phyloP scores from a whole-genome alignment of 2,888 invertebrate genomes.

The Choreutis nemorana region DNA sequence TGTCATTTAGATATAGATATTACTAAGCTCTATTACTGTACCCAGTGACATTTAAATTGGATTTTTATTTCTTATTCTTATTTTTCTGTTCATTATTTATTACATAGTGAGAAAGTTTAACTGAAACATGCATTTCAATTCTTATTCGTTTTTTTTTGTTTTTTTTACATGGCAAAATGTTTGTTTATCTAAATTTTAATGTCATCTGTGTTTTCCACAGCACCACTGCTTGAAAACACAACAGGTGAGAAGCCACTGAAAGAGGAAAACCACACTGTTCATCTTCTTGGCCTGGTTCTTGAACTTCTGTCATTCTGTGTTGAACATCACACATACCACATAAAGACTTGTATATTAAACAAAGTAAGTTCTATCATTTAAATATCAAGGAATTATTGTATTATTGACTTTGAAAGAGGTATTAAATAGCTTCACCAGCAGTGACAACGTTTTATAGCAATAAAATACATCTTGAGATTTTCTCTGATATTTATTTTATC shows the following conservation, averaged over 20 bases:
- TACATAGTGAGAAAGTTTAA: too few species aligned
- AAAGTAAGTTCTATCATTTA: conserved; percentile 57
- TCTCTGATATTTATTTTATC: conserved; percentile 1
- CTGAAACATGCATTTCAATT: too few species aligned
- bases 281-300: conserved; percentile 91
- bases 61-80: too few species aligned
- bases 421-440: too few species aligned
- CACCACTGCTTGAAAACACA: conserved; percentile 94
- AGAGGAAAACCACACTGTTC: conserved; percentile 97
- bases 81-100: too few species aligned
- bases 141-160: too few species aligned
- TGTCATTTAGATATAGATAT: too few species aligned
- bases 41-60: too few species aligned
- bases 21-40: too few species aligned
- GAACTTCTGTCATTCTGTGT: conserved; percentile 98
- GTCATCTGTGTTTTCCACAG: conserved; percentile 62
- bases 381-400: conserved; percentile 7
- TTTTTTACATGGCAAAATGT: too few species aligned
- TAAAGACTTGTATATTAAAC: conserved; percentile 96
- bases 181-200: too few species aligned
- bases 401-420: conserved; percentile 6
- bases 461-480: background rate
- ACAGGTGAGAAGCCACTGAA: conserved; percentile 87
- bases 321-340: conserved; percentile 98
- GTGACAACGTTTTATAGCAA: too few species aligned